Evolutionary conservation across 2,113 vertebrate species (phyloP).

Genomic region (Gallinago media): DNA sequence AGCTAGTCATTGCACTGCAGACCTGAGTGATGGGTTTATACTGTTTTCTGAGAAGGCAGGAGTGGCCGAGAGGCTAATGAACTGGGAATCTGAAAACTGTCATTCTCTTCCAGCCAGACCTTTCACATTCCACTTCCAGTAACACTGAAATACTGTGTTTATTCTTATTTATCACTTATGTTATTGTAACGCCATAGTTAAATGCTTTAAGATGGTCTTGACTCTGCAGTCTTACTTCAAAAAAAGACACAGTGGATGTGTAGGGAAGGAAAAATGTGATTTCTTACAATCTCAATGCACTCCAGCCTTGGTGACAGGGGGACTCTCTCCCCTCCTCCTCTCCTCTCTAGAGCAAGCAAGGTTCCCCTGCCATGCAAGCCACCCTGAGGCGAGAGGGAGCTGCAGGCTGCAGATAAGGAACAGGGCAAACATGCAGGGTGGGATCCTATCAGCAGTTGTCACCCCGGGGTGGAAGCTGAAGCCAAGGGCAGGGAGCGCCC

Average conservation of each 20-base stretch:
- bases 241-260: background rate
- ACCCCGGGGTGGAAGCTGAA: background rate
- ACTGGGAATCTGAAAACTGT: background rate
- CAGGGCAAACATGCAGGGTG: background rate
- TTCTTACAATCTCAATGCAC: background rate
- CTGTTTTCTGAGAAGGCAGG: background rate
- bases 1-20: background rate
- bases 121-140: background rate
- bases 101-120: background rate
- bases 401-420: background rate
- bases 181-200: background rate
- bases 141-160: background rate
- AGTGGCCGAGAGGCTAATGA: background rate
- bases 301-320: accelerated
- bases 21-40: background rate
- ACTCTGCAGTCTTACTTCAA: background rate
- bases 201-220: background rate
- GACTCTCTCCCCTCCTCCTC: background rate
- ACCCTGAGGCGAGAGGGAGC: background rate
- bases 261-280: background rate
- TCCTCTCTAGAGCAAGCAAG: background rate
- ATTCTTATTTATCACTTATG: background rate
- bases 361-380: background rate
- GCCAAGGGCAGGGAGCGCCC: background rate
- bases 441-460: background rate